phyloP scores from a whole-genome alignment of 1,140 invertebrate genomes.

The Heliconius nattereri region DNA sequence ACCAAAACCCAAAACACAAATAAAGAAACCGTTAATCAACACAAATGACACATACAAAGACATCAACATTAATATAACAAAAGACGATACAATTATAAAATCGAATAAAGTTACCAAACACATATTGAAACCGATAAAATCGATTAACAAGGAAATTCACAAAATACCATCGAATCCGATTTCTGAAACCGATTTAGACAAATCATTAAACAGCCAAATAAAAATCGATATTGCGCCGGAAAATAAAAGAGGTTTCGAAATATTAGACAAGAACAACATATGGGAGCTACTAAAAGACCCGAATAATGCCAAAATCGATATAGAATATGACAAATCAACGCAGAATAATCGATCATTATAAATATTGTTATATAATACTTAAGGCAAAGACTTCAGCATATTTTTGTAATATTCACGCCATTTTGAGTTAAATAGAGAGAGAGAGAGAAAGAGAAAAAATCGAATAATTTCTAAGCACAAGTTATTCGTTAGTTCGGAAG shows the following conservation, averaged over 20 bases:
- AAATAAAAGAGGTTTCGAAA: conserved; percentile 81
- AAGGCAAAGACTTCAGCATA: conserved; percentile 76
- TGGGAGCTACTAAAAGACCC: conserved; percentile 83
- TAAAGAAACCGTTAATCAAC: conserved; percentile 57
- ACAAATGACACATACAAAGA: conserved; percentile 43
- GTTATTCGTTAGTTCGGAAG: conserved; percentile 65
- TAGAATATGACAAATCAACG: conserved; percentile 55
- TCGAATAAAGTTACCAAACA: conserved; percentile 35
- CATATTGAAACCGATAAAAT: conserved; percentile 69
- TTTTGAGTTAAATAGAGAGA: not conserved
- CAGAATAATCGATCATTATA: conserved; percentile 72
- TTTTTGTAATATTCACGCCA: conserved; percentile 68
- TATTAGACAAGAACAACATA: conserved; percentile 82
- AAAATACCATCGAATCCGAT: conserved; percentile 74
- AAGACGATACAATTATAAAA: conserved; percentile 31
- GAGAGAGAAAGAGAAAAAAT: not conserved
- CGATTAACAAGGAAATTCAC: conserved; percentile 82
- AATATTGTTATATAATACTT: conserved; percentile 74
- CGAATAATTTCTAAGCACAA: conserved; percentile 48
- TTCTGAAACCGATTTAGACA: conserved; percentile 71
- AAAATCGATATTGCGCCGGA: conserved; percentile 76
- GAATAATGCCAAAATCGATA: conserved; percentile 61
- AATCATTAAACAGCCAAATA: conserved; percentile 55
- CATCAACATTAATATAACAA: conserved; percentile 54
- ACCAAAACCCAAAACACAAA: conserved; percentile 64